A percentile compares a stretch with the other conserved stretches of the same genome.
Conservation (phyloP, 1,140 invertebrate species). For the Paracyclopina nana region DNA sequence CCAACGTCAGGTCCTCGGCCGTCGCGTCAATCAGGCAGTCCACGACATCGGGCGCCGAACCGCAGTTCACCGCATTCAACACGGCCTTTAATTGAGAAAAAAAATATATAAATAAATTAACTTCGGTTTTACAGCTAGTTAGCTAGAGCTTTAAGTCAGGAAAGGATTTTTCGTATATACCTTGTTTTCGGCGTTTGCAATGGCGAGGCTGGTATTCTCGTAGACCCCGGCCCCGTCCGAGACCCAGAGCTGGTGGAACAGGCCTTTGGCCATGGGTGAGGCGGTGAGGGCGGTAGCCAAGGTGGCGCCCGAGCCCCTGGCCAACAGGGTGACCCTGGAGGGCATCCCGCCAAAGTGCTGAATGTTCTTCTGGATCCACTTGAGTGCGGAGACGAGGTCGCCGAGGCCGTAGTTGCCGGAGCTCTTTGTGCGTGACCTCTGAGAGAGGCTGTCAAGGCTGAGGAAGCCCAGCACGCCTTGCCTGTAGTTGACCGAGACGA, state of each 20-base stretch:
- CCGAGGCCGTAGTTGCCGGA: constrained; percentile 71
- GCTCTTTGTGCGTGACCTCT: constrained; percentile 40
- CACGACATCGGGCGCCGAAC: too few species aligned
- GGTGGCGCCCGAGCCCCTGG: constrained; percentile 54
- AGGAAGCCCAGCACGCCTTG: constrained; percentile 57
- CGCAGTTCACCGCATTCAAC: too few species aligned
- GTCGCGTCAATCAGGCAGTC: neutral
- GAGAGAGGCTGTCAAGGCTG: constrained; percentile 42
- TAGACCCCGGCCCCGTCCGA: constrained; percentile 18
- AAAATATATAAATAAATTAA: too few species aligned
- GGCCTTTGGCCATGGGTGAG: constrained; percentile 27
- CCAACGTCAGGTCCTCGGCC: neutral
- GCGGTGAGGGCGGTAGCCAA: constrained; percentile 45
- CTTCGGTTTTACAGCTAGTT: too few species aligned
- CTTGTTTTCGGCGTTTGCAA: neutral
- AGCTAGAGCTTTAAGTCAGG: too few species aligned
- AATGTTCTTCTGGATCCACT: constrained; percentile 56
- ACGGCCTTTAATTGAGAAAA: too few species aligned
- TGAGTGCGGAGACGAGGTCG: constrained; percentile 49
- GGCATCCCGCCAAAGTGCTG: constrained; percentile 59
- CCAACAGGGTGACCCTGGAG: constrained; percentile 47
- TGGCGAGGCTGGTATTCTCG: constrained; percentile 2
- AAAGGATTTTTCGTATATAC: too few species aligned
- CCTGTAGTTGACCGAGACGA: constrained; percentile 54
- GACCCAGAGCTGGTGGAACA: constrained; percentile 22